Percentiles rank a stretch among this genome's conserved stretches.
Conservation (phyloP, 1,140 invertebrate genomes). For the Pararge aegeria region DNA sequence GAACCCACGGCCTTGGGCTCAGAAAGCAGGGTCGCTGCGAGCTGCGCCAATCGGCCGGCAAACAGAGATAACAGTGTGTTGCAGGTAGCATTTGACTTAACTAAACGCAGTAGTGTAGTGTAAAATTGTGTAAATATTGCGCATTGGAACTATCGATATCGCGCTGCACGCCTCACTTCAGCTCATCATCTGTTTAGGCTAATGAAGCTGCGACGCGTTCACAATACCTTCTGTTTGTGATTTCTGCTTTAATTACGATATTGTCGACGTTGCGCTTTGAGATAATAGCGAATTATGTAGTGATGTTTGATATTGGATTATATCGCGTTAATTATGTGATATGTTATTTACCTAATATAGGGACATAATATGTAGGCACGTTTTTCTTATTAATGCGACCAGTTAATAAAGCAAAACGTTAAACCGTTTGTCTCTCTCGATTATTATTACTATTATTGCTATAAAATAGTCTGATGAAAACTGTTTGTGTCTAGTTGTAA, state of each 20-base stretch:
- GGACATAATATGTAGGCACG: too few species aligned
- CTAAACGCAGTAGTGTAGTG: not conserved
- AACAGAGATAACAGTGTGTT: too few species aligned
- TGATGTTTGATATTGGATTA: not conserved
- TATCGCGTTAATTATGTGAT: not conserved
- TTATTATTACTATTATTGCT: too few species aligned
- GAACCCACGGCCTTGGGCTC: too few species aligned
- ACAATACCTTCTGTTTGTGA: constrained; percentile 27
- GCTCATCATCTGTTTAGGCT: constrained; percentile 33
- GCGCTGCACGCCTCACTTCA: constrained; percentile 14
- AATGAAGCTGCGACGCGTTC: constrained; percentile 31
- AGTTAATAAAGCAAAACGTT: too few species aligned
- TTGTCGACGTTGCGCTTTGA: constrained; percentile 20
- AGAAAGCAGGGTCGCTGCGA: too few species aligned
- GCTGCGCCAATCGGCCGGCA: too few species aligned
- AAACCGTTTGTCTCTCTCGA: too few species aligned
- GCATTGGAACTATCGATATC: constrained; percentile 19
- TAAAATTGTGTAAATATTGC: constrained; percentile 14
- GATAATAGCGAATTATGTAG: constrained; percentile 18
- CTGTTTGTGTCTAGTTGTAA: too few species aligned
- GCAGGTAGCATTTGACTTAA: not conserved
- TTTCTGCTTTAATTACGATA: constrained; percentile 33
- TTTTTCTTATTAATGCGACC: too few species aligned
- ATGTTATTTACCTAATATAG: not conserved
- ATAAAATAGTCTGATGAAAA: too few species aligned